These are phyloP conservation scores for Drosophila kepulauana DNA, from an alignment of 1,140 invertebrate genomes.

Conservation along the genomic window DNA sequence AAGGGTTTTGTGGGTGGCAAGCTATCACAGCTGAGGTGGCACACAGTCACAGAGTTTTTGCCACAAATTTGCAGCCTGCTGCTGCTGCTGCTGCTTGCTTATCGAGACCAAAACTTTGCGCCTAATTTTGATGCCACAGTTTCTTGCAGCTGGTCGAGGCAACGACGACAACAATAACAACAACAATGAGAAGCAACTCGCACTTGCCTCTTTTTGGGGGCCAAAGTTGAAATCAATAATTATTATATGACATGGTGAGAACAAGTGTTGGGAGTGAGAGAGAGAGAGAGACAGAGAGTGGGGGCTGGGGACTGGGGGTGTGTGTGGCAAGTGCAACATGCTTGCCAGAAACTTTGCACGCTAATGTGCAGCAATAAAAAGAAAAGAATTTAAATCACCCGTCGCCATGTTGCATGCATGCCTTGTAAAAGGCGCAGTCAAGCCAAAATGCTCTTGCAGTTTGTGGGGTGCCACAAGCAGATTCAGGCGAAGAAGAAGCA, in stretches of 20 bases:
- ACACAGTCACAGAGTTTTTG: conserved; percentile 18
- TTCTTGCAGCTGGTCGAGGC: conserved; percentile 28
- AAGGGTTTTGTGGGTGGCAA: background rate
- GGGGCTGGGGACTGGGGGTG: background rate
- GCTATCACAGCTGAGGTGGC: conserved; percentile 30
- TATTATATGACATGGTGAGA: conserved; percentile 57
- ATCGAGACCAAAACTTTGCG: conserved; percentile 56
- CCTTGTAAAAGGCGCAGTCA: conserved; percentile 32
- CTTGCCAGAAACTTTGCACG: conserved; percentile 77
- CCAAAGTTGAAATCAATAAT: conserved; percentile 78
- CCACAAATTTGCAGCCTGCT: conserved; percentile 20
- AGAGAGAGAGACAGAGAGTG: background rate
- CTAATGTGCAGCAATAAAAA: conserved; percentile 77
- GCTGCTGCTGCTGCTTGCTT: conserved; percentile 14
- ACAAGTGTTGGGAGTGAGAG: background rate
- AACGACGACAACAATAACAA: conserved; percentile 7
- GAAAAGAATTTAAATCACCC: conserved; percentile 63
- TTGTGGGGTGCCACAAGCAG: background rate
- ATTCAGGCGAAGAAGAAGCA: background rate
- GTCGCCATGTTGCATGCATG: conserved; percentile 65
- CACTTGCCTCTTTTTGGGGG: conserved; percentile 27
- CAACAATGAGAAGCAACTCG: conserved; percentile 6
- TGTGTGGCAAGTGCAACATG: conserved; percentile 57
- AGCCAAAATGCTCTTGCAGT: conserved; percentile 13
- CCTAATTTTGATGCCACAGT: conserved; percentile 58